These are phyloP conservation scores for Bombus huntii DNA, from an alignment of 1,140 invertebrate species.

Conservation along the genomic window DNA sequence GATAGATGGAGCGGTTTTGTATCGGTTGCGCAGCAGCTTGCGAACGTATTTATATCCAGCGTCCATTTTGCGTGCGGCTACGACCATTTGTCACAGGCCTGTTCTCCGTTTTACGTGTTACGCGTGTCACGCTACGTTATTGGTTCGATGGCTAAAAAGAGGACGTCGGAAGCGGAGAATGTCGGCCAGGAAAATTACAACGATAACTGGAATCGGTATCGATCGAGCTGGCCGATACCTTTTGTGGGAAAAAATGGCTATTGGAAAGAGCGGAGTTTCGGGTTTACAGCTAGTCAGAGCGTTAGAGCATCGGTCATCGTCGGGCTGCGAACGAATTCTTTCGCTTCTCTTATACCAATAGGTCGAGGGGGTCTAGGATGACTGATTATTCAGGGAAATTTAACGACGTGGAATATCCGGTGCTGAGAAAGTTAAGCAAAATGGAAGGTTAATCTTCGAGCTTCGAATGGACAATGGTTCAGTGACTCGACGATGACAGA, in stretches of 20 bases:
- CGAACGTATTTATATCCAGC: slow-evolving; percentile 35
- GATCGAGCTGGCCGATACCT: neutral
- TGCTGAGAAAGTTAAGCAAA: no score
- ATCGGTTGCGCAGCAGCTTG: slow-evolving; percentile 15
- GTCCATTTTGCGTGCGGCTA: slow-evolving; percentile 3
- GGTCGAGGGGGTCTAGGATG: no score
- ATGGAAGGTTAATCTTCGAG: no score
- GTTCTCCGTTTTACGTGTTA: slow-evolving; percentile 19
- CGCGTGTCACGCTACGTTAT: slow-evolving; percentile 34
- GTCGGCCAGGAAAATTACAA: neutral
- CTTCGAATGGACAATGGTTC: no score
- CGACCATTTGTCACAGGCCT: slow-evolving; percentile 16
- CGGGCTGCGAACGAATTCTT: no score
- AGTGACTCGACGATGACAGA: no score
- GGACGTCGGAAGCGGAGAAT: neutral
- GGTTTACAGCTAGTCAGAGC: no score
- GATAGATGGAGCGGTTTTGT: slow-evolving; percentile 13
- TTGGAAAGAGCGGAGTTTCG: no score
- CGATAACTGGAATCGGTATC: slow-evolving; percentile 10
- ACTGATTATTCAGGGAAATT: no score
- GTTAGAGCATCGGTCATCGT: no score
- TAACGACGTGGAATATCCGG: no score
- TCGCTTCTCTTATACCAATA: no score
- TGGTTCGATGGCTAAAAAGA: neutral
- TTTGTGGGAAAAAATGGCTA: neutral